A percentile compares a stretch with the other conserved stretches of the same genome.
These are phyloP conservation scores for Hapalemur alaotrensis DNA, from an alignment of 2,797 vertebrate species.

Conservation along the genomic window DNA sequence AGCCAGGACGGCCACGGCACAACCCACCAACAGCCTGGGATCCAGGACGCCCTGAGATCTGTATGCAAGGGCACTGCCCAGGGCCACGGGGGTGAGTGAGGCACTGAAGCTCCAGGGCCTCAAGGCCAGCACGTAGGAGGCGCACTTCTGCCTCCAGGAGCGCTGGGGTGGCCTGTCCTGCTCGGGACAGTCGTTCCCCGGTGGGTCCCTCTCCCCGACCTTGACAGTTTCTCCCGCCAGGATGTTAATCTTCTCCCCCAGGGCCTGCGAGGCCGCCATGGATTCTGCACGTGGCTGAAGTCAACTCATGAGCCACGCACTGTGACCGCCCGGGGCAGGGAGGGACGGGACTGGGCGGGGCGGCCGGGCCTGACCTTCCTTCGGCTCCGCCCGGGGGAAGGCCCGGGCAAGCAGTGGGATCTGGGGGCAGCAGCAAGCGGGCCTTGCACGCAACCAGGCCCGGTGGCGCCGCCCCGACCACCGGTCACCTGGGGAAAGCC, in stretches of 20 bases:
- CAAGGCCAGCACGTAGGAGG: conserved; percentile 94
- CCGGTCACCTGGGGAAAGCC: neutral
- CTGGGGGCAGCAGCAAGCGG: neutral
- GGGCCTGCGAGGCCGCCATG: conserved; percentile 55
- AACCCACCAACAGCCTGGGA: conserved; percentile 91
- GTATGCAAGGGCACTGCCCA: conserved; percentile 96
- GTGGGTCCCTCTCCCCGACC: conserved; percentile 10
- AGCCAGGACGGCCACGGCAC: conserved; percentile 93
- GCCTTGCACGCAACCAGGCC: neutral
- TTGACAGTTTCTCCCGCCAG: conserved; percentile 51
- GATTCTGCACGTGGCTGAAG: conserved; percentile 16
- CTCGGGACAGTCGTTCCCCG: conserved; percentile 69
- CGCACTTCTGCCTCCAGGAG: conserved; percentile 91
- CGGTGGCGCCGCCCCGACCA: neutral
- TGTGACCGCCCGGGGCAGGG: neutral
- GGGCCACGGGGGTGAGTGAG: conserved; percentile 95
- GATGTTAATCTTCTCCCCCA: conserved; percentile 66
- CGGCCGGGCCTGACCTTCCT: conserved; percentile 32
- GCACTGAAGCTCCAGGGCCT: conserved; percentile 98
- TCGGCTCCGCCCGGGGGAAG: neutral
- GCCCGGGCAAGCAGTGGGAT: neutral
- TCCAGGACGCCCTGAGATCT: conserved; percentile 92
- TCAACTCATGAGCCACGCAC: neutral
- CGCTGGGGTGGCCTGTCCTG: conserved; percentile 40
- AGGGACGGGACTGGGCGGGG: neutral